These are phyloP conservation scores for Actinemys pallida DNA, from an alignment of 2,113 vertebrate species.

Conservation along the genomic window DNA sequence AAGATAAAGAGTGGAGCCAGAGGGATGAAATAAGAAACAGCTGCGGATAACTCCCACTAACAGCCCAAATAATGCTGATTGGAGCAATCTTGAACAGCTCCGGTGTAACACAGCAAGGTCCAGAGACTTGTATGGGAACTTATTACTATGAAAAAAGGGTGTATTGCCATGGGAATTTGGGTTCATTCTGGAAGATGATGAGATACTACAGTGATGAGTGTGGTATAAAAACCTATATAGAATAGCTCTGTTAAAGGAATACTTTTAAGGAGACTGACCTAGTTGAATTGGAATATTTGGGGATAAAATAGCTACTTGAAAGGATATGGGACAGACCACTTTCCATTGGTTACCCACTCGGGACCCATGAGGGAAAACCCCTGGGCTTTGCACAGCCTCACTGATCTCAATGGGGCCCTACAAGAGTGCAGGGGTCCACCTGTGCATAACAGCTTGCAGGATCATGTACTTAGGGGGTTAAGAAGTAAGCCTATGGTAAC, in stretches of 20 bases:
- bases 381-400: background rate
- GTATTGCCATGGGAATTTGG: too few species aligned
- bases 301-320: background rate
- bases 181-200: background rate
- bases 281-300: background rate
- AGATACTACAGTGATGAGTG: background rate
- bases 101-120: too few species aligned
- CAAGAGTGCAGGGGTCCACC: background rate
- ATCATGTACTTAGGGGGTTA: background rate
- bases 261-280: background rate
- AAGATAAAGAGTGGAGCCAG: too few species aligned
- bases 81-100: too few species aligned
- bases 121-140: too few species aligned
- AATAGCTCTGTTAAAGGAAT: background rate
- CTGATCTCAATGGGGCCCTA: background rate
- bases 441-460: background rate
- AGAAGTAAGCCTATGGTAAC: background rate
- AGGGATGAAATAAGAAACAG: too few species aligned
- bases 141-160: too few species aligned
- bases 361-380: background rate
- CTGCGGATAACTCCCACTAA: too few species aligned
- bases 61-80: too few species aligned
- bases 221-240: background rate
- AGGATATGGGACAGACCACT: background rate
- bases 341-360: background rate